Evolutionary conservation across 2,888 invertebrate genomes (phyloP), one percentile per base, ranked within the genome.

Genomic region (Scaptomyza reducta): DNA sequence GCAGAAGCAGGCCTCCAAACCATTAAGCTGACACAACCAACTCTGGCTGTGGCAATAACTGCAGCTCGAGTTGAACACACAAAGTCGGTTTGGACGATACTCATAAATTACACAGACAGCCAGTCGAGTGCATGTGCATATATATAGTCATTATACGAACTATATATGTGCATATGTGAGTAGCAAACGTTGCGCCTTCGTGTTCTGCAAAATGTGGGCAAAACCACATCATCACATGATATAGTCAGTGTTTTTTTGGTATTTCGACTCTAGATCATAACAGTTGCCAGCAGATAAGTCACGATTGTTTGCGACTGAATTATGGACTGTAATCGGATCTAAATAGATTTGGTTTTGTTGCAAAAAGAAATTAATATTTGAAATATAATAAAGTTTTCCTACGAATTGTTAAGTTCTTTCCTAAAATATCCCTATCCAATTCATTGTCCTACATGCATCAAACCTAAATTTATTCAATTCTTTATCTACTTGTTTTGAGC

Each of bases 71-170:
- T 63, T 55, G 63, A 65, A 53, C 27, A 64, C 56, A 65, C 60
- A 56, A 33, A 67, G 38, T 47, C 45, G 41, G 41, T 14, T 68
- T 42, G 54, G 66, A 74, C 62, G 66, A 59, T 62, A 62, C 74
- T 74, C 74, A 74, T 74, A 74, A 74, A 74, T 74, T 57, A 74
- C 74, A 58, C 70, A 70, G 70, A 63, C 62, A 59, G 46, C 38
- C 50, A 40, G 13, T 49, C 42, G 59, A 38, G 47, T 55, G 44
- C 18, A 45, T 40, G 41, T 25, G 56, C 14, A 41, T 27, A 45
- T 53, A 67, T 63, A 67, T 18, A 10, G 49, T 63, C 46, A 69
- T 63, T 73, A 60, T 56, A 50, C 16, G 49, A 27, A 41, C 44
- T 33, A 13, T 22, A 49, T 35, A 40, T 53, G 42, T 51, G n/a